Evolutionary conservation across 2,113 vertebrate species (phyloP), one percentile per base, ranked within the genome.

Genomic region (Erinaceus europaeus): DNA sequence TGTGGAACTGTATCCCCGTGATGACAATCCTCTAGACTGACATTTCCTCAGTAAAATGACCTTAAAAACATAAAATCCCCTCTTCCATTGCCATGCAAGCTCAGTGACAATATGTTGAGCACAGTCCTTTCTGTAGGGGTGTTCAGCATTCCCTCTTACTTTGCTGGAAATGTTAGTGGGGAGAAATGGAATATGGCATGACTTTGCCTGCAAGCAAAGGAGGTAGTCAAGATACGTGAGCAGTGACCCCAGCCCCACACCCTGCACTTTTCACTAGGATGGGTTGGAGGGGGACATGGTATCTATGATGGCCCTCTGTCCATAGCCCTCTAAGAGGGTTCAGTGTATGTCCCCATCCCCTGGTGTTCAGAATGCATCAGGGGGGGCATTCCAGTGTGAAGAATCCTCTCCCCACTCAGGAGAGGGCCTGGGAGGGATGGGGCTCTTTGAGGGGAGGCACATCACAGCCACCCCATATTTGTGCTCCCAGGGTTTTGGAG

Each of bases 401-500:
- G 57, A 64, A 15, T 40, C 32, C 6, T 0, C 75, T 34, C 15
- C 9, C 29, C 55, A 11, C 52, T 40, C 0, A 0, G 46, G 27
- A 23, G 18, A 29, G 50, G 59, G n/a, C n/a, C 40, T 9, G 23
- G 25, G n/a, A 34, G 42, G 50, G 64, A 0, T 0, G 34, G 46
- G 61, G 21, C 62, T 76, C 88, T 1, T 27, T 1, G 0, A 9
- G 67, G 65, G 86, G 89, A 78, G 64, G 36, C 52, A 0, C 1
- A 59, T 20, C 72, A 8, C 0, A 20, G 67, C 71, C 57, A 5
- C 87, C 40, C 15, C 1, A 1, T 48, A 73, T 23, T 96, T 75
- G 88, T 59, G 38, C 36, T 84, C n/a, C 72, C 48, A 36, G 91
- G 94, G 94, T 69, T 94, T 95, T 74, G 67, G 64, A 82, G 89